phyloP scores from a whole-genome alignment of 64 coral and sea anemone species.

The Actinia tenebrosa region DNA sequence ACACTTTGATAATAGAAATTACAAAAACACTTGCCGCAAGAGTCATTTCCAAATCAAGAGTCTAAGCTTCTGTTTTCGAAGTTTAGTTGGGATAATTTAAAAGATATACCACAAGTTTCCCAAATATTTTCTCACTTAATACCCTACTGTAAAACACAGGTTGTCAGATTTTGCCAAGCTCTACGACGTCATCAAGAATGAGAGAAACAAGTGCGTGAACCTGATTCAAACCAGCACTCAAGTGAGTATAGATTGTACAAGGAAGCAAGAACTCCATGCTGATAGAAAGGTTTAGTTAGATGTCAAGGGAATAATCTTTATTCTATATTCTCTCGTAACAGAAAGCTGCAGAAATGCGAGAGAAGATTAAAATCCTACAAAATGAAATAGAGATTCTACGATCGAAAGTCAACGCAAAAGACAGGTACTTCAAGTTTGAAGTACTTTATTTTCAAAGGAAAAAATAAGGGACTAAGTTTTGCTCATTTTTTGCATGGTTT shows the following conservation, averaged over 20 bases:
- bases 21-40: too few species aligned
- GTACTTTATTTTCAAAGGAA: too few species aligned
- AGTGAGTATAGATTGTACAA: slow-evolving; percentile 29
- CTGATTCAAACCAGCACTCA: slow-evolving; percentile 99
- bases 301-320: too few species aligned
- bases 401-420: slow-evolving; percentile 99
- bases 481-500: too few species aligned
- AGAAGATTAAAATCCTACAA: slow-evolving; percentile 97
- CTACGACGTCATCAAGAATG: slow-evolving; percentile 99
- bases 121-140: background rate
- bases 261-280: background rate
- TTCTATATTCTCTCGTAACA: background rate
- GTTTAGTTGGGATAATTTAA: too few species aligned
- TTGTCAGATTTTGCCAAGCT: slow-evolving; percentile 96
- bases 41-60: too few species aligned
- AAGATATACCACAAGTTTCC: background rate
- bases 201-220: slow-evolving; percentile 97
- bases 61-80: too few species aligned
- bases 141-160: slow-evolving; percentile 12
- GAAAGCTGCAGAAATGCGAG: slow-evolving; percentile 99
- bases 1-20: too few species aligned
- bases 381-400: slow-evolving; percentile 99
- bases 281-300: too few species aligned
- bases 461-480: background rate
- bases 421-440: slow-evolving; percentile 53